Evolutionary conservation across 2,797 vertebrate species (phyloP), one percentile per base, ranked within the genome.

Genomic region (Ceyx erithaca): DNA sequence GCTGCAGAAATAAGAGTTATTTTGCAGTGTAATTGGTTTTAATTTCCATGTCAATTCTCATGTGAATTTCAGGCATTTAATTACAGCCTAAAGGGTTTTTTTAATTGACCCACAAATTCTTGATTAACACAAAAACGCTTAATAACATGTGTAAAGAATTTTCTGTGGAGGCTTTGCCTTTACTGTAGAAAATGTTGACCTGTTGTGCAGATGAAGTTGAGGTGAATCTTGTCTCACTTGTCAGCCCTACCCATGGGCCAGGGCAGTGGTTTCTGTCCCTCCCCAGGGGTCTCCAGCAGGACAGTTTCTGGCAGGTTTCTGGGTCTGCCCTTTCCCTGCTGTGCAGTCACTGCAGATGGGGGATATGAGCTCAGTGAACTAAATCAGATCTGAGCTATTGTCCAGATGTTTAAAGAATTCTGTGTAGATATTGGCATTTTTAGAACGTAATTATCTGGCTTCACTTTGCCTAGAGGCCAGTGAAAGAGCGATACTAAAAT

Each of bases 81-180:
- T 84, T 89, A 83, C 55, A 89, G 81, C 40, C 43, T 81, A 22
- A 87, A 87, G 54, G 26, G 73, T 77, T 61, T 23, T 12, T 33
- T 20, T 41, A 15, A 49, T 80, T 92, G 87, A 80, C 68, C 78
- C 77, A 70, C 61, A 78, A 84, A 73, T 73, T 80, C 57, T 70
- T 90, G 73, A 89, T 83, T 92, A 86, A 77, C 28, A 70, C 43
- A 80, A 80, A 83, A 81, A 77, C 63, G 52, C 40, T 71, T 41
- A 81, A 51, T 35, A 70, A 58, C 25, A n/a, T 7, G 13, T 1
- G 9, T 37, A 9, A 87, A 61, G 69, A 52, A 26, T 19, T 43
- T 48, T 75, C 16, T 1, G 0, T 6, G 37, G 49, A 71, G 55
- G 37, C 16, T 3, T 25, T 68, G 45, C 18, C 8, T 63, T 80